Evolutionary conservation across 2,888 invertebrate species (phyloP), one percentile per base, ranked within the genome.

Genomic region (Pheosia tremula): DNA sequence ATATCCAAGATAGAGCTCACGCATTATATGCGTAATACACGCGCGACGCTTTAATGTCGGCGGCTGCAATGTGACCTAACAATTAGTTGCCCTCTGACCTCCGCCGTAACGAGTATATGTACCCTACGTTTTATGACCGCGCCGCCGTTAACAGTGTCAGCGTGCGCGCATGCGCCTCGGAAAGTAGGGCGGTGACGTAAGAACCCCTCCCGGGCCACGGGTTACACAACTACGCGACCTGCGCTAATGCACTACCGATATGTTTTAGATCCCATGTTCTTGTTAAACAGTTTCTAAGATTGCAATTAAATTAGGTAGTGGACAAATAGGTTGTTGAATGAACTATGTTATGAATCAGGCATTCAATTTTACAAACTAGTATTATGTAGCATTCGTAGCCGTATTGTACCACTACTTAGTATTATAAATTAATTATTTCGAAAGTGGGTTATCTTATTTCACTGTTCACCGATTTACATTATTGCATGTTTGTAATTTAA

Each of bases 91-190:
- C 52, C 52, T 36, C 13, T 52, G 36, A 52, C 52, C 52, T 52
- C 36, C 13, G 52, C 36, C 36, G 8, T 52, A 36, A 36, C 52
- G 36, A 8, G 13, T 24, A 4, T 10, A 53, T 24, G 4, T 37
- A 11, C 4, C 3, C 11, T 47, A 4, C 4, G 4, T 47, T 4
- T 4, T 11, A 4, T 3, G 1, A 11, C 45, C 11, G 11, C 8
- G 4, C 11, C 5, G 11, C 24, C 24, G 24, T 3, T 50, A 24
- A 50, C 24, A 13, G 37, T 37, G 37, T 11, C 37, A 10, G 53
- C 53, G 37, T 10, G 53, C 37, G 53, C 37, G 53, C 53, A 53
- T 53, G 53, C 3, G 53, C 53, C 37, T 37, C 53, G 53, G 37
- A 4, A 4, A 37, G 53, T 37, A 10, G 53, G 11, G 53, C 53